These are phyloP conservation scores for Distichodus sexfasciatus DNA, from an alignment of 2,797 vertebrate genomes.

Conservation along the genomic window DNA sequence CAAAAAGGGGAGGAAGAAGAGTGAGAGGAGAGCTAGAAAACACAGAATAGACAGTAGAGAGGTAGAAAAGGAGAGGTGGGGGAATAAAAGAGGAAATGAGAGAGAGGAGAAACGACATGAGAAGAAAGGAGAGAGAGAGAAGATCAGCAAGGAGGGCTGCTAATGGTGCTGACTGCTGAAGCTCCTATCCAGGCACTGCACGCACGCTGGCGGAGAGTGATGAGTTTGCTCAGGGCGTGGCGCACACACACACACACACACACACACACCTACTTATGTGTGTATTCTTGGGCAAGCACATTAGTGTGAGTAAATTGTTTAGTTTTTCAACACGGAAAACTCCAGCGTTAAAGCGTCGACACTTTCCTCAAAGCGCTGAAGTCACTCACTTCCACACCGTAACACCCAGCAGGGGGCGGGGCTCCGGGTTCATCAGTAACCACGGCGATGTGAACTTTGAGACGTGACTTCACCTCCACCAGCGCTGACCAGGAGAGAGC, in stretches of 20 bases:
- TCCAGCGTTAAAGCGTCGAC: too few relatives aligned
- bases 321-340: not conserved
- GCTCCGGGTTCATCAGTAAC: conserved; percentile 13
- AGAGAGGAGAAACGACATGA: too few relatives aligned
- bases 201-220: conserved; percentile 21
- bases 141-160: too few relatives aligned
- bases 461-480: conserved; percentile 7
- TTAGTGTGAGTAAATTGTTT: not conserved
- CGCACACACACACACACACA: too few relatives aligned
- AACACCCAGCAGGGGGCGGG: not conserved
- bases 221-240: conserved; percentile 47
- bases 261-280: conserved; percentile 47
- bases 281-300: not conserved
- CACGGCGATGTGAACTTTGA: conserved; percentile 53
- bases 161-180: too few relatives aligned
- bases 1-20: too few relatives aligned
- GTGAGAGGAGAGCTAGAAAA: too few relatives aligned
- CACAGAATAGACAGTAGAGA: too few relatives aligned
- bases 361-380: not conserved
- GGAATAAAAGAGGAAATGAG: too few relatives aligned
- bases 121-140: too few relatives aligned
- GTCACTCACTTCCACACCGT: not conserved
- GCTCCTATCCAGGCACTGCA: too few relatives aligned
- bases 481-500: conserved; percentile 37
- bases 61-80: too few relatives aligned